phyloP scores from a whole-genome alignment of 2,888 invertebrate genomes.

The Bombyx huttoni region DNA sequence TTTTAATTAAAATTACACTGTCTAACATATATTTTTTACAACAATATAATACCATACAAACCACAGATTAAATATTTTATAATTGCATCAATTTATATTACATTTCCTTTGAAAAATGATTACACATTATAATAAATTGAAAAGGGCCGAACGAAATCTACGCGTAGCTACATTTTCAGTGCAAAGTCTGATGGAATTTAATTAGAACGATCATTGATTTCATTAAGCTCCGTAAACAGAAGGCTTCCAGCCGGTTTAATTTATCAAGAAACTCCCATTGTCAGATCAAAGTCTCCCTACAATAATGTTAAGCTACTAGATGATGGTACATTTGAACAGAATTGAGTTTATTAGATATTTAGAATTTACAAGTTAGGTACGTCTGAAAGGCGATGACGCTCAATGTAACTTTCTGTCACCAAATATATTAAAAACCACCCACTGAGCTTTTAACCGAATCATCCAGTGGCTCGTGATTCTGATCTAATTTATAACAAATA shows the following conservation, averaged over 20 bases:
- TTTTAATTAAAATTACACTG: too few species aligned
- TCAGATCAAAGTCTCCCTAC: constrained; percentile 8
- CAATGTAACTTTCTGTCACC: too few species aligned
- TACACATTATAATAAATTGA: background rate
- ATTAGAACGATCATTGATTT: constrained; percentile 40
- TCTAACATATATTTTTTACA: too few species aligned
- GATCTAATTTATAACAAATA: too few species aligned
- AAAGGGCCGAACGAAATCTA: background rate
- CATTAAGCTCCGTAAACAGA: constrained; percentile 31
- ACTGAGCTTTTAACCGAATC: too few species aligned
- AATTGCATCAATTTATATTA: too few species aligned
- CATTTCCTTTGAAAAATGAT: too few species aligned
- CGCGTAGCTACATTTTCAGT: constrained; percentile 4
- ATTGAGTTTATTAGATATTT: background rate
- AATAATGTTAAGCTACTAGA: background rate
- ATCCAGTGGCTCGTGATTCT: too few species aligned
- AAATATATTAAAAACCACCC: too few species aligned
- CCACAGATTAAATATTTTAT: too few species aligned
- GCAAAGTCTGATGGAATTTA: constrained; percentile 29
- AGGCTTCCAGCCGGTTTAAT: constrained; percentile 26
- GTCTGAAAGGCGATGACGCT: too few species aligned
- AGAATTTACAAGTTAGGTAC: background rate
- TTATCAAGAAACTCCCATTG: constrained; percentile 24
- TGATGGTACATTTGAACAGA: background rate
- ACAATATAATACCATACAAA: too few species aligned